Evolutionary conservation across 2,113 vertebrate species (phyloP).

Genomic region (Rhea pennata): DNA sequence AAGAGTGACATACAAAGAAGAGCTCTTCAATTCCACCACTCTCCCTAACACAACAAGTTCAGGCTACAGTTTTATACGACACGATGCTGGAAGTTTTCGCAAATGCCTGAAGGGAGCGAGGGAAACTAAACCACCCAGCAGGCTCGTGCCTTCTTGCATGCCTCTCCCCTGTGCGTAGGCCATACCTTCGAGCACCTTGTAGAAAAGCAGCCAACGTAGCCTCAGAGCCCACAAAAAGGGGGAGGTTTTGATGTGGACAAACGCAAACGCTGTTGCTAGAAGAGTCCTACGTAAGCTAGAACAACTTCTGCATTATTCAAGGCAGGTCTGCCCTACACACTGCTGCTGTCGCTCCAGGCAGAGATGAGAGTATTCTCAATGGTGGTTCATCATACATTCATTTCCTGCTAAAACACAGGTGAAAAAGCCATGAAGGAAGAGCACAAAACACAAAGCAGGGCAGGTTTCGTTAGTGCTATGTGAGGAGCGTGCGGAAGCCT

Average conservation of each 20-base stretch:
- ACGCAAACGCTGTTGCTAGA: rapidly evolving
- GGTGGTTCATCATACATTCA: rapidly evolving
- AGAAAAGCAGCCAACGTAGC: not conserved
- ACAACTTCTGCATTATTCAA: not conserved
- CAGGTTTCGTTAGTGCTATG: not conserved
- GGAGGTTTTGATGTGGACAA: not conserved
- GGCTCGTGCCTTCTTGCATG: not conserved
- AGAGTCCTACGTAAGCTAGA: not conserved
- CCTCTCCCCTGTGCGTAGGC: not conserved
- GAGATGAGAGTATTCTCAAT: not conserved
- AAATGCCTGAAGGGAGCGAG: not conserved
- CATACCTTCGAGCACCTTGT: not conserved
- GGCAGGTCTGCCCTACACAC: not conserved
- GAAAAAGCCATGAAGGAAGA: not conserved
- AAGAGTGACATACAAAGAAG: constrained; percentile 19
- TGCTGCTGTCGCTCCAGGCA: not conserved
- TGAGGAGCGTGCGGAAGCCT: not conserved
- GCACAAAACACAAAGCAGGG: not conserved
- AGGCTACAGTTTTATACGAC: not conserved
- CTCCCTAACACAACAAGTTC: constrained; percentile 14
- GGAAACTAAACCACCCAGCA: not conserved
- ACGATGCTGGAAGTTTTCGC: not conserved
- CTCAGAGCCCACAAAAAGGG: not conserved
- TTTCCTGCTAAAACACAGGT: not conserved
- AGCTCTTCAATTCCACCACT: not conserved